A percentile compares a stretch with the other conserved stretches of the same genome.
Evolutionary conservation across 2,888 invertebrate species (phyloP).

Genomic region (Pseudococcus viburni): DNA sequence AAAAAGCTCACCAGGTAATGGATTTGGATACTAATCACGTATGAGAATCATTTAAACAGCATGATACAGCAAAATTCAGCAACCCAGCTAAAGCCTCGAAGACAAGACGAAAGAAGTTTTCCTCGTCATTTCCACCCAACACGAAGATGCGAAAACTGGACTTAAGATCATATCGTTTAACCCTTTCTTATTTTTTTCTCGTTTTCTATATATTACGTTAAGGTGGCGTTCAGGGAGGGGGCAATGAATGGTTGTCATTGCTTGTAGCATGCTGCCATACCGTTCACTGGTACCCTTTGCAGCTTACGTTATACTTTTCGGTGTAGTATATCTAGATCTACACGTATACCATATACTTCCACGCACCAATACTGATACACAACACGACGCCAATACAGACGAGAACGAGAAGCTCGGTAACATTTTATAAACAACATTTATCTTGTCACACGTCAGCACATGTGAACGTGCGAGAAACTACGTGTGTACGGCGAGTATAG

Average conservation of each 20-base stretch:
- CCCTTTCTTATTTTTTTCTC: not conserved
- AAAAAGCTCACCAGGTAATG: too few relatives aligned
- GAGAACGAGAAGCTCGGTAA: not conserved
- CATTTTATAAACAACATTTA: conserved; percentile 46
- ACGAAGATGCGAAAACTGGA: not conserved
- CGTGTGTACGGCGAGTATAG: not conserved
- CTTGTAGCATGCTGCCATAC: not conserved
- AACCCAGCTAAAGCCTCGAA: too few relatives aligned
- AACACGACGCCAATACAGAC: not conserved
- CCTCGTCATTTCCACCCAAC: too few relatives aligned
- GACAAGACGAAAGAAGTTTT: too few relatives aligned
- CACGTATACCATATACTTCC: not conserved
- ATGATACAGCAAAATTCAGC: too few relatives aligned
- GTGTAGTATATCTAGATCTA: not conserved
- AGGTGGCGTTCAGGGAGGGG: not conserved
- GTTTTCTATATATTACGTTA: not conserved
- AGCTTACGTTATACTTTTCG: not conserved
- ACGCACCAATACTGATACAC: not conserved
- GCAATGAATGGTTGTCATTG: not conserved
- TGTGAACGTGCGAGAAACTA: conserved; percentile 34
- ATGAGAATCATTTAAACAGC: too few relatives aligned
- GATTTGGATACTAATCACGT: too few relatives aligned
- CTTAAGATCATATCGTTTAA: not conserved
- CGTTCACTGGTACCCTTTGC: not conserved
- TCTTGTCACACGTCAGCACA: conserved; percentile 43